Conservation (phyloP, 1,140 invertebrate genomes). For the Drosophila gunungcola region DNA sequence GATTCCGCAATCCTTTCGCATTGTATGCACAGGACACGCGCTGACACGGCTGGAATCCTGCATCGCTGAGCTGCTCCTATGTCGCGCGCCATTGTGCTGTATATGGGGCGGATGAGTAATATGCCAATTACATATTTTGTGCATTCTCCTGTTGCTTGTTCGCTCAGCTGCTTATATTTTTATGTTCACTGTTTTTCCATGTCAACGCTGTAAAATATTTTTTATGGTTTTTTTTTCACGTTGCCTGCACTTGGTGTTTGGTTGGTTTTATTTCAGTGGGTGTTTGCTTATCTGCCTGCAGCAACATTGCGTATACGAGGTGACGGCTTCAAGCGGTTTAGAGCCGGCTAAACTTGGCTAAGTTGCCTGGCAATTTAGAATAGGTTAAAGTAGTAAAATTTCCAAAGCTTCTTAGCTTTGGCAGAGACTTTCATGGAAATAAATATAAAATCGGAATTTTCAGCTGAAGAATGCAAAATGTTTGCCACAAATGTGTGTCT, state of each 20-base stretch:
- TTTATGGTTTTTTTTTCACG: constrained; percentile 5
- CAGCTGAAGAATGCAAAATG: too few relatives aligned
- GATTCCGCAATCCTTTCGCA: constrained; percentile 12
- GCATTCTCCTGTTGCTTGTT: constrained; percentile 57
- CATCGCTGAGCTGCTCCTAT: neutral
- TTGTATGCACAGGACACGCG: neutral
- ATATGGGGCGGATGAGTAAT: constrained; percentile 49
- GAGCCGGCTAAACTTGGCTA: constrained; percentile 23
- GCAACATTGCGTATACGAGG: constrained; percentile 53
- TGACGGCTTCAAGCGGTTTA: constrained; percentile 26
- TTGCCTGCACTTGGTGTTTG: constrained; percentile 5
- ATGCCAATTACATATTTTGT: constrained; percentile 48
- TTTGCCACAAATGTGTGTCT: neutral
- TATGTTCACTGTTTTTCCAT: constrained; percentile 28
- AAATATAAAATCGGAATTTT: constrained; percentile 10
- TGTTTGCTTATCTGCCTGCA: constrained; percentile 25
- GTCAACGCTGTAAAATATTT: constrained; percentile 50
- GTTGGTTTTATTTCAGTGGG: constrained; percentile 5
- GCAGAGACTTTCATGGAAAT: neutral
- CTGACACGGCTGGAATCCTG: constrained; percentile 7
- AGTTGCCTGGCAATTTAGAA: constrained; percentile 15
- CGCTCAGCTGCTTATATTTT: constrained; percentile 17
- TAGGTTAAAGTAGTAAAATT: constrained; percentile 24
- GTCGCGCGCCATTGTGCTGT: constrained; percentile 1
- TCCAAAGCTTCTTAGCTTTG: constrained; percentile 8